Conservation (phyloP, 2,113 vertebrate species). For the Chunga burmeisteri region DNA sequence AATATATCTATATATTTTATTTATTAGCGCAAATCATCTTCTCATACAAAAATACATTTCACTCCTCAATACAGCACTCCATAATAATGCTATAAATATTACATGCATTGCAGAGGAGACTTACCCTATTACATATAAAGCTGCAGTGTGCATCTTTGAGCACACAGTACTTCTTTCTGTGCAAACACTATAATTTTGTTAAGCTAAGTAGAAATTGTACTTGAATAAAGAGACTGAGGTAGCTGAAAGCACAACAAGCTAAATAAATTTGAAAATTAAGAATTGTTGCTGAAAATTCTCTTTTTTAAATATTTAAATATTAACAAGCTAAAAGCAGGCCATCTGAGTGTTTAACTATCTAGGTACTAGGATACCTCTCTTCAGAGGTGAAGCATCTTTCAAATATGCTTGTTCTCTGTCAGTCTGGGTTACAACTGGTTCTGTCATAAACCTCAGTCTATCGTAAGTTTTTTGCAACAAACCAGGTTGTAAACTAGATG, state of each 20-base stretch:
- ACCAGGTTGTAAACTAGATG: not conserved
- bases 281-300: not conserved
- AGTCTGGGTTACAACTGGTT: not conserved
- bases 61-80: not conserved
- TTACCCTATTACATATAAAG: not conserved
- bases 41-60: not conserved
- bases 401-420: not conserved
- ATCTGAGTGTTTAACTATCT: not conserved
- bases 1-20: not conserved
- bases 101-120: not conserved
- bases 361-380: not conserved
- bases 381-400: not conserved
- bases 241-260: not conserved
- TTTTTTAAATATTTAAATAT: not conserved
- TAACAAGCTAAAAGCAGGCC: not conserved
- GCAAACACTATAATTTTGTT: not conserved
- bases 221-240: not conserved
- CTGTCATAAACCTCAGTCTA: not conserved
- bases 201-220: not conserved
- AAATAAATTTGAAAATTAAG: not conserved
- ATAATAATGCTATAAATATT: slow-evolving; percentile 5
- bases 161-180: not conserved
- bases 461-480: not conserved
- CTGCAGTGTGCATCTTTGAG: not conserved
- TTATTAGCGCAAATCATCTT: not conserved